Evolutionary conservation across 2,797 vertebrate species (phyloP), one percentile per base, ranked within the genome.

Genomic region (Acomys russatus): DNA sequence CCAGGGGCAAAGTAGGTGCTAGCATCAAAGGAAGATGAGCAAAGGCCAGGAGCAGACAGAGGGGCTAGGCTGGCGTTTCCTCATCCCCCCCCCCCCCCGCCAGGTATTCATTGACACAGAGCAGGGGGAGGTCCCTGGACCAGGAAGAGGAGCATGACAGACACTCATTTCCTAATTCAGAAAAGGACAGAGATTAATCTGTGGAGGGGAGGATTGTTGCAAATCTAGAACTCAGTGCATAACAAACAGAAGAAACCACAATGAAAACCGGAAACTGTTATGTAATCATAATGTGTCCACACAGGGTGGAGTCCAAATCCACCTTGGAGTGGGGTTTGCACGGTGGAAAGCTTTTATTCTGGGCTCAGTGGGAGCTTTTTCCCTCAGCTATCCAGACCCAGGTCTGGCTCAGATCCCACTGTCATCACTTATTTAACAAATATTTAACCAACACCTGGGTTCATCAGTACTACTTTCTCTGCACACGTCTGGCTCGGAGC

Each of bases 371-470:
- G 28, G 76, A 71, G 86, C 23, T 10, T 77, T 84, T 70, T 84
- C 64, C 49, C 61, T 95, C 64, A 28, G 15, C 38, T 33, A n/a
- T 59, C 17, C 61, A 28, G 35, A 63, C 88, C 73, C 30, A 17
- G 49, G 28, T 44, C 61, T 93, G 77, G 94, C 88, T 49, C n/a
- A 64, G 76, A 18, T 93, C 38, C 88, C 66, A 2, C 0, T 1
- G 59, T 73, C 18, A 30, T 92, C 73, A n/a, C 89, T 95, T 38
- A 96, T 78, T 98, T 91, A 87, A 90, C 80, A 96, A 96, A 93
- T 82, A 94, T 88, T 97, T 90, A 96, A 64, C 28, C n/a, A 93
- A 73, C 91, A 92, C 96, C 96, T 95, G 84, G 61, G n/a, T 7
- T 61, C 38, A 64, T 59, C 63, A 90, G 54, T 18, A n/a, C 74